Evolutionary conservation across 1,140 invertebrate genomes (phyloP), one percentile per base, ranked within the genome.

Genomic region (Theocolax elegans): DNA sequence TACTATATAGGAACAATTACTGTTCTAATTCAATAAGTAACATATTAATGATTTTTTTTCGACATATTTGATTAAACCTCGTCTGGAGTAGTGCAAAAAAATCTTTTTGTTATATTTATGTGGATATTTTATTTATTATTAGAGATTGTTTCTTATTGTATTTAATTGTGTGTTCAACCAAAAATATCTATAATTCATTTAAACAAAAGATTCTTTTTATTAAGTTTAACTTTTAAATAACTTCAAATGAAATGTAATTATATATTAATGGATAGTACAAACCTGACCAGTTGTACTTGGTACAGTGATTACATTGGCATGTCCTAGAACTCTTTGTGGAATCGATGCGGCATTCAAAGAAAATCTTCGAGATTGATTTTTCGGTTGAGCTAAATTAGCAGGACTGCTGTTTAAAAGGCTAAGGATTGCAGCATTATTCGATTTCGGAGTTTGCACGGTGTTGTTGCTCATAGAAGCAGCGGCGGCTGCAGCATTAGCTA

Each of bases 321-420:
- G 84, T 72, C 81, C 79, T 71, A 86, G 77, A 42, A 86, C 81
- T 63, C 83, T 77, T 13, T 80, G 79, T 29, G 83, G 83, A 49
- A 85, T 75, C 19, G 81, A 77, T 59, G 83, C 77, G 63, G 84
- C 76, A 74, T 85, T 85, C 64, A 85, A 75, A 31, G 83, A 81
- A 67, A 83, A 85, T 73, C 83, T 81, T 66, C 80, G 76, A 1
- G 80, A 78, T 68, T 83, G 82, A 44, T 38, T 62, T 73, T 85
- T 84, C 66, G 82, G 83, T 60, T 82, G 85, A 44, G 77, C 71
- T 62, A 85, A 75, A 78, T 86, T 88, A 10, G 90, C 91, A 44
- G 92, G 90, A 48, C 89, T 90, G 76, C 91, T 93, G 77, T 93
- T 92, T 67, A 93, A 80, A 70, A 92, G 77, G 82, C 91, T 93